Conservation (phyloP, 2,888 invertebrate genomes). For the Empis livida region DNA sequence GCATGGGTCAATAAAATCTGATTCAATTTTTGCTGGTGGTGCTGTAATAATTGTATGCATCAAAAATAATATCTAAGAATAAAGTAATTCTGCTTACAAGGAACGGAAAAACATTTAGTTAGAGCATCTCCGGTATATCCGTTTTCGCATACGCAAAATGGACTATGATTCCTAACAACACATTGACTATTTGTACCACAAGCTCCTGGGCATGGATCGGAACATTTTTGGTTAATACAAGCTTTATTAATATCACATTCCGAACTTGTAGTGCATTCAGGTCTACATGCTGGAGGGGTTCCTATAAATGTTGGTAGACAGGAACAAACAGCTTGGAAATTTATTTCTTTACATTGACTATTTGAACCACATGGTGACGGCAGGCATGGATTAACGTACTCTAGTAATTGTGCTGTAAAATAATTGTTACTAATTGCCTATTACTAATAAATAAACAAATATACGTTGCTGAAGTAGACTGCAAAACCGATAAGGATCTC, state of each 20-base stretch:
- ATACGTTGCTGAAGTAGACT: slow-evolving; percentile 41
- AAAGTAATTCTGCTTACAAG: slow-evolving; percentile 44
- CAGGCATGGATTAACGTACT: slow-evolving; percentile 44
- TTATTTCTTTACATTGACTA: slow-evolving; percentile 55
- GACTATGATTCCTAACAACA: slow-evolving; percentile 63
- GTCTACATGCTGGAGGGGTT: slow-evolving; percentile 61
- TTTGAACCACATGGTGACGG: slow-evolving; percentile 67
- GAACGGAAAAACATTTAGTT: slow-evolving; percentile 43
- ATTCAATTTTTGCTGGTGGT: slow-evolving; percentile 19
- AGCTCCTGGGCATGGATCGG: slow-evolving; percentile 60
- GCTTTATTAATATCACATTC: slow-evolving; percentile 61
- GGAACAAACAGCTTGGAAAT: slow-evolving; percentile 60
- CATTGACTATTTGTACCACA: slow-evolving; percentile 57
- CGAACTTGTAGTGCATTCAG: slow-evolving; percentile 64
- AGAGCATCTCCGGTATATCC: slow-evolving; percentile 68
- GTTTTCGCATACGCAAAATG: slow-evolving; percentile 57
- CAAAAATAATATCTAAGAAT: slow-evolving; percentile 48
- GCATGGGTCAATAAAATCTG: slow-evolving; percentile 44
- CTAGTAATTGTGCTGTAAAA: slow-evolving; percentile 24
- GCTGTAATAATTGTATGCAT: slow-evolving; percentile 19
- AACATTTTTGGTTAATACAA: slow-evolving; percentile 64
- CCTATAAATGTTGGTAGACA: slow-evolving; percentile 60
- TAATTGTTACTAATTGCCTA: not conserved
- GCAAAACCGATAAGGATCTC: slow-evolving; percentile 59
- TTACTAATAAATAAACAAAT: slow-evolving; percentile 15